Evolutionary conservation across 37 sponge, comb jelly and placozoan genomes (phyloP), one percentile per base, ranked within the genome.

Genomic region (Cliona cf. orientalis): DNA sequence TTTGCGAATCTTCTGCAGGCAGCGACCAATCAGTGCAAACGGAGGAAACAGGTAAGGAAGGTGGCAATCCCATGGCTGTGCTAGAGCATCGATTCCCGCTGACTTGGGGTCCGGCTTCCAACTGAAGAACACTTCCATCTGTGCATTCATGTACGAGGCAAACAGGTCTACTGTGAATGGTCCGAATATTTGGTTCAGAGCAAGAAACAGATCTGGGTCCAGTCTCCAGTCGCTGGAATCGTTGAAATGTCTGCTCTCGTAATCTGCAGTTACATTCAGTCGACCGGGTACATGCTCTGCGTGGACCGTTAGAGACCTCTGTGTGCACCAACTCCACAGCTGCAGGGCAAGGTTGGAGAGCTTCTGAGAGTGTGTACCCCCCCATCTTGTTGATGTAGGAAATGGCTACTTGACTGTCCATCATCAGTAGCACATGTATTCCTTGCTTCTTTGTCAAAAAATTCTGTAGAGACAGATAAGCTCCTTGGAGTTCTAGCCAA

Each of bases 271-370:
- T 39, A 41, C 34, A 62, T 71, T 82, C 23, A 26, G 61, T 12
- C 43, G n/a, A 17, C 22, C 83, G 2, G 83, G 74, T 11, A 82
- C 29, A 38, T 82, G 73, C 35, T 74, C 64, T 2, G 83, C 83
- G 2, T 37, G 40, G 2, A 74, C 32, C 17, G 28, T 41, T 0
- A 84, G 64, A 0, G 5, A 4, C 32, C 85, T 61, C 56, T 49
- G 41, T 21, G 79, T 79, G 60, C 85, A 84, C 85, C 85, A 75
- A 36, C 68, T 31, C 86, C 86, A 86, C 11, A 86, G 26, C 6
- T 6, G 22, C 22, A 63, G 19, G 12, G 86, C 86, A n/a, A 86
- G 46, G 42, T 62, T 26, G 49, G 25, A 70, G 4, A 86, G 64
- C 3, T 23, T 29, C 5, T 0, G 6, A 11, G 72, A 69, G n/a